Percentiles rank a stretch among this genome's conserved stretches.
Evolutionary conservation across 1,140 invertebrate genomes (phyloP).

Genomic region (Caenorhabditis inopinata): DNA sequence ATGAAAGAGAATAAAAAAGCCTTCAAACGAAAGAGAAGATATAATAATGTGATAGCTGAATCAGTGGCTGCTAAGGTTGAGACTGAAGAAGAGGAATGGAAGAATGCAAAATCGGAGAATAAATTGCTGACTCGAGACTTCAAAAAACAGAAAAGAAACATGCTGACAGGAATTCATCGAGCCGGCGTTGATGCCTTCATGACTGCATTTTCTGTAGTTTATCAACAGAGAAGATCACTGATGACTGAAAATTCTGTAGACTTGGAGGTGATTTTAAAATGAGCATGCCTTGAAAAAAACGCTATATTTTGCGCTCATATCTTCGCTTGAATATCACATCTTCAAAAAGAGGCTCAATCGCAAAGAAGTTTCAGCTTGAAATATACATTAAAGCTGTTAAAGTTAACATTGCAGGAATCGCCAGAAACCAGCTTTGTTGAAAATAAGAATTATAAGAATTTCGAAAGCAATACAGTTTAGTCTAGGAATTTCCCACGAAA

Average conservation of each 20-base stretch:
- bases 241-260: constrained; percentile 1
- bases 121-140: background rate
- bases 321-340: no score
- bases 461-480: no score
- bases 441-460: no score
- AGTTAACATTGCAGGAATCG: no score
- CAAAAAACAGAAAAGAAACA: background rate
- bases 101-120: background rate
- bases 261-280: background rate
- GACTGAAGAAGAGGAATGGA: background rate
- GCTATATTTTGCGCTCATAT: no score
- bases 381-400: no score
- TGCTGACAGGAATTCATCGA: background rate
- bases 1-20: background rate
- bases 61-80: background rate
- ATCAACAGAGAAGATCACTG: constrained; percentile 8
- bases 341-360: no score
- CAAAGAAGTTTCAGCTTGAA: no score
- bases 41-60: constrained; percentile 11
- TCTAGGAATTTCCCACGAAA: no score
- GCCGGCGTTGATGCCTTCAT: constrained; percentile 29
- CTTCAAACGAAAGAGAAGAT: background rate
- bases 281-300: no score
- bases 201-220: constrained; percentile 27
- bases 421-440: no score